Evolutionary conservation across 2,888 invertebrate genomes (phyloP), one percentile per base, ranked within the genome.

Genomic region (Parnassius glacialis): DNA sequence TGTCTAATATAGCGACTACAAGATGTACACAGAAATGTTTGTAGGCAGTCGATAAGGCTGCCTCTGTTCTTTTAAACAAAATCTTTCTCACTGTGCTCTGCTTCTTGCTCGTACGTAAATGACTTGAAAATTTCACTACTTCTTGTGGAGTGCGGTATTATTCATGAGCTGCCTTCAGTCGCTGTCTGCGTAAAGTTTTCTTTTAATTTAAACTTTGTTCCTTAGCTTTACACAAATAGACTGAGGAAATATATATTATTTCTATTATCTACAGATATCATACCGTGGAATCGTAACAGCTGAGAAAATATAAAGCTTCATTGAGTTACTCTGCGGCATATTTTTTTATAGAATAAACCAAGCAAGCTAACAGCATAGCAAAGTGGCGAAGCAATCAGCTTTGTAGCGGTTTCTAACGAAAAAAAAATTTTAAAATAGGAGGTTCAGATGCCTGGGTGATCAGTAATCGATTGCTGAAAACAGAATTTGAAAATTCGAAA

Each of bases 131-230:
- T 48, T 62, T 57, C 48, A 9, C 43, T 10, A 62, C 41, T 59
- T 51, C 58, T 16, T 51, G 47, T 52, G 61, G 48, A 61, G 44
- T 59, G 59, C 50, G 54, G 62, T 45, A 62, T 62, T 62, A 58
- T 58, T 62, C 62, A 58, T 58, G 55, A 58, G 54, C 44, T 52
- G 53, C 52, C 54, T 58, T 62, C 52, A 25, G 45, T 52, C 51
- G 12, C 43, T 42, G 51, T 20, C 51, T 53, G 59, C 58, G 41
- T 16, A 54, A 59, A 62, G 55, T 62, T 62, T 62, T 55, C 62
- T 62, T 62, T 62, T 59, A 62, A 62, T 62, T 62, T 62, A 59
- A 62, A 62, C 58, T 62, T 62, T 54, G 57, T 58, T 44, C 57
- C 51, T 44, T 52, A 11, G 62, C 55, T 62, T 59, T 55, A 51